Evolutionary conservation across 2,113 vertebrate species (phyloP).

Genomic region (Phycodurus eques): DNA sequence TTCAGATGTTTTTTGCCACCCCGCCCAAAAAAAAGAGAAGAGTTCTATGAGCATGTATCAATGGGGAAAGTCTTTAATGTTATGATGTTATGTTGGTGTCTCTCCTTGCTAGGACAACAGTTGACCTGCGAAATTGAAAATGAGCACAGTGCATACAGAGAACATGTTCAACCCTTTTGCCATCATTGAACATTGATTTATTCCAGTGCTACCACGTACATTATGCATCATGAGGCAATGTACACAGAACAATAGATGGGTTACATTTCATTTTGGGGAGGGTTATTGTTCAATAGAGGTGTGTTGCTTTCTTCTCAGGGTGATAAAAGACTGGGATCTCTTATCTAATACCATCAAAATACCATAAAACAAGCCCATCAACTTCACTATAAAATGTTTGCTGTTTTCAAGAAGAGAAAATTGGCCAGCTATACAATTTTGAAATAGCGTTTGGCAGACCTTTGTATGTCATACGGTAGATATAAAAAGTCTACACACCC

Average conservation of each 20-base stretch:
- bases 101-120: conserved; percentile 62
- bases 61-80: conserved; percentile 69
- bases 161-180: conserved; percentile 60
- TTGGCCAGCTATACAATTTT: conserved; percentile 31
- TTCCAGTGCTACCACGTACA: conserved; percentile 71
- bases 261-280: conserved; percentile 54
- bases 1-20: not conserved
- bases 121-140: conserved; percentile 66
- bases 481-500: not conserved
- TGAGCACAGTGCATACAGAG: conserved; percentile 61
- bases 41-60: conserved; percentile 21
- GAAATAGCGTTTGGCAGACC: conserved; percentile 41
- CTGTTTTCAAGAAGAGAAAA: not conserved
- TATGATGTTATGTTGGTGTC: conserved; percentile 61
- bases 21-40: conserved; percentile 15
- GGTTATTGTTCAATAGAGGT: conserved; percentile 51
- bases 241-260: conserved; percentile 73
- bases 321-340: conserved; percentile 46
- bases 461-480: conserved; percentile 10
- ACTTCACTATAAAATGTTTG: conserved; percentile 22
- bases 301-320: conserved; percentile 56
- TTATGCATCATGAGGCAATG: conserved; percentile 72
- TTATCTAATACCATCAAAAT: conserved; percentile 26
- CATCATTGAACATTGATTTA: conserved; percentile 70
- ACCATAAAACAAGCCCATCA: not conserved